phyloP scores from a whole-genome alignment of 2,888 invertebrate genomes.

The Idaea biselata region DNA sequence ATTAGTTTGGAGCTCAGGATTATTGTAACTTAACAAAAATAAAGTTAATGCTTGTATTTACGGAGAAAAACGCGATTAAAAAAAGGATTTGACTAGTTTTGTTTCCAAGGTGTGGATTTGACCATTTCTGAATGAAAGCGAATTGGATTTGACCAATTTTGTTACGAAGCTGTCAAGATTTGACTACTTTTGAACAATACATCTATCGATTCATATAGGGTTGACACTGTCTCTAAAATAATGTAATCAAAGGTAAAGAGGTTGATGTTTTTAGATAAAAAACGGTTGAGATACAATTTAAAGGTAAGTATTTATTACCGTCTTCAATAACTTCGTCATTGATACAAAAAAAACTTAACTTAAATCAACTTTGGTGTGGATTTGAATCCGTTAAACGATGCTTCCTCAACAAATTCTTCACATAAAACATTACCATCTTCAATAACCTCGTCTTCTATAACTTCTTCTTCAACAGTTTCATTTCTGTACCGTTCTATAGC shows the following conservation, averaged over 20 bases:
- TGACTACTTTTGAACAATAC: slow-evolving; percentile 13
- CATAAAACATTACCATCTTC: slow-evolving; percentile 13
- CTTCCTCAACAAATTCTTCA: slow-evolving; percentile 17
- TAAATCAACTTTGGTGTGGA: too few relatives aligned
- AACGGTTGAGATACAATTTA: too few relatives aligned
- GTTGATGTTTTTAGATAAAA: too few relatives aligned
- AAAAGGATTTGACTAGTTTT: slow-evolving; percentile 18
- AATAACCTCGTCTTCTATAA: slow-evolving; percentile 17
- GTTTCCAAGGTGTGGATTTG: slow-evolving; percentile 19
- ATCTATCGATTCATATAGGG: slow-evolving; percentile 3
- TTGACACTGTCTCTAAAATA: too few relatives aligned
- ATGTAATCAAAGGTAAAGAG: too few relatives aligned
- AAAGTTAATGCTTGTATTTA: slow-evolving; percentile 12
- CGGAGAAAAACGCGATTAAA: slow-evolving; percentile 17
- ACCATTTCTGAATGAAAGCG: slow-evolving; percentile 11
- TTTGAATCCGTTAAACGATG: slow-evolving; percentile 7
- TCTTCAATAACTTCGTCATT: too few relatives aligned
- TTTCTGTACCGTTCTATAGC: slow-evolving; percentile 18
- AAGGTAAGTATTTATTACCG: too few relatives aligned
- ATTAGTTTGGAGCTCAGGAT: slow-evolving; percentile 9
- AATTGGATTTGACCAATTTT: slow-evolving; percentile 15
- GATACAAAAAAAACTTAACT: too few relatives aligned
- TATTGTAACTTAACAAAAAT: slow-evolving; percentile 10
- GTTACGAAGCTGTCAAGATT: slow-evolving; percentile 12
- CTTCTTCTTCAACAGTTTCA: slow-evolving; percentile 13